Base-by-base conservation (phyloP, 2,888 invertebrate species). In the Biston betularia region DNA sequence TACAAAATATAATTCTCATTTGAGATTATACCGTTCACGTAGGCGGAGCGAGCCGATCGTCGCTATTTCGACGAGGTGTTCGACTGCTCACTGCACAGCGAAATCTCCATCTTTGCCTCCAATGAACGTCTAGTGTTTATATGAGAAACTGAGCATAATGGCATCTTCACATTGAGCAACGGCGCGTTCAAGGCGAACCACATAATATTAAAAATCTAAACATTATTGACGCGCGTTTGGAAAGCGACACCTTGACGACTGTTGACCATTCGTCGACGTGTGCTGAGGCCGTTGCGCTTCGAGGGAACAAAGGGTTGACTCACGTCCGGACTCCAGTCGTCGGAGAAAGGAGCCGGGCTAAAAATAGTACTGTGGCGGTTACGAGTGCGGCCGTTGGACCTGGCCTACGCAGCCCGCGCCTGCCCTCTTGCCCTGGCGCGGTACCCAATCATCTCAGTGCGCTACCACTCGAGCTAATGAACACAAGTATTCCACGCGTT, bases 241-340 rank as follows among this genome's bases (percentile, higher is more conserved):
- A 87, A 87, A 90, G 83, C 80, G 74, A 81, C 78, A 83, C 84
- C 87, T 90, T 86, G 86, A 81, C 66, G 73, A 75, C 62, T 77
- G 70, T 76, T 79, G 82, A 79, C 76, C 77, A 79, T 79, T 68
- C 72, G 64, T 65, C 69, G 65, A 69, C 68, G 72, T 72, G 68
- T 70, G 66, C 56, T 63, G 58, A 56, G 86, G 86, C 81, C 86
- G 83, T 79, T 78, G 81, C 78, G 82, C 81, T 79, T 77, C 75
- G 77, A 82, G 81, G 86, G 84, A 88, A 90, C 89, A 90, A 91
- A 91, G 90, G 89, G 87, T 87, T 90, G 89, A 91, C 84, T 92
- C 90, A 91, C 83, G 89, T 89, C 89, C 89, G 86, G 86, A 82
- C 83, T 83, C 78, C 80, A 79, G 81, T 79, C 80, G 79, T 72